Conservation (phyloP, 1,140 invertebrate species). For the Potamilus streckersoni region DNA sequence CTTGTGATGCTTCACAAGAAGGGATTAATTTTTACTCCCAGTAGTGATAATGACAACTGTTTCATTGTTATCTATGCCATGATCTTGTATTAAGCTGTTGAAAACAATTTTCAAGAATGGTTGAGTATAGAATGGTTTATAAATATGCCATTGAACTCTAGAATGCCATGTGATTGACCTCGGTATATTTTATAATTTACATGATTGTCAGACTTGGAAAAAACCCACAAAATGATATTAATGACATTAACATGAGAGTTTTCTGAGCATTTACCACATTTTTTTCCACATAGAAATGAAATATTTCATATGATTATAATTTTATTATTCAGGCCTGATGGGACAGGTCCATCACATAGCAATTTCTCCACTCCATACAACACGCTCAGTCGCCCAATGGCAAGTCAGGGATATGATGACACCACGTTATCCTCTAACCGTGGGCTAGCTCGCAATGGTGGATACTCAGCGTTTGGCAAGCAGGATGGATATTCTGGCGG, state of each 20-base stretch:
- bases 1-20: no score
- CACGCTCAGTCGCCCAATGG: constrained; percentile 55
- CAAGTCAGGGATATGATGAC: constrained; percentile 63
- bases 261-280: background rate
- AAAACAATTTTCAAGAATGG: no score
- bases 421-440: constrained; percentile 54
- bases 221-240: background rate
- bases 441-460: constrained; percentile 21
- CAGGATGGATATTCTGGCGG: constrained; percentile 27
- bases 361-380: constrained; percentile 51
- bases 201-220: background rate
- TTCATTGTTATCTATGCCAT: no score
- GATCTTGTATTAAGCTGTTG: no score
- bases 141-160: no score
- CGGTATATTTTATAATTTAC: background rate
- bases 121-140: no score
- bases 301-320: background rate
- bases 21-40: no score
- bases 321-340: constrained; percentile 1
- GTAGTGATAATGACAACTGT: no score
- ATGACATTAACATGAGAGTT: background rate
- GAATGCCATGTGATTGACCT: background rate
- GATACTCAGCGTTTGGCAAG: constrained; percentile 22
- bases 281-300: background rate
- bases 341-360: constrained; percentile 24